Evolutionary conservation across 2,888 invertebrate genomes (phyloP).

Genomic region (Phoronis australis): DNA sequence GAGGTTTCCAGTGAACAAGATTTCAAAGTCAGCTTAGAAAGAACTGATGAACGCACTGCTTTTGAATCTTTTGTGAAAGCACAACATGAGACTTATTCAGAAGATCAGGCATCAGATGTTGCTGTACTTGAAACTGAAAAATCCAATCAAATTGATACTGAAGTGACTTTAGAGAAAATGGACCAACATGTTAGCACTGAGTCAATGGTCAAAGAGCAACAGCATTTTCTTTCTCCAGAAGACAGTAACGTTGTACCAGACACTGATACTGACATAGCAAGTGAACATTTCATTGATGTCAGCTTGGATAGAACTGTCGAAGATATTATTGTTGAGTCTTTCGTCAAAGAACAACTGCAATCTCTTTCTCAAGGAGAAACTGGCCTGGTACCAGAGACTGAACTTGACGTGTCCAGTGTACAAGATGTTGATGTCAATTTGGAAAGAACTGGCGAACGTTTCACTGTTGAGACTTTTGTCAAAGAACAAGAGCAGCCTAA

Average conservation of each 20-base stretch:
- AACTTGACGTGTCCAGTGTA: too few species aligned
- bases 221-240: background rate
- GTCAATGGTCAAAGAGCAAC: background rate
- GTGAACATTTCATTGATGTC: background rate
- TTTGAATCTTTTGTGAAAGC: too few species aligned
- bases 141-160: background rate
- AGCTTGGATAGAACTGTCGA: background rate
- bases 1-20: too few species aligned
- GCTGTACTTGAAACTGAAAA: too few species aligned
- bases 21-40: too few species aligned
- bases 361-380: background rate
- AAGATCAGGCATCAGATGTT: too few species aligned
- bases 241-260: background rate
- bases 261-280: background rate
- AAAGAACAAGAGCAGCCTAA: too few species aligned
- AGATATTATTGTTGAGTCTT: background rate
- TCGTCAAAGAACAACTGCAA: background rate
- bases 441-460: too few species aligned
- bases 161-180: background rate
- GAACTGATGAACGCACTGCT: too few species aligned
- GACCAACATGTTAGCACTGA: background rate
- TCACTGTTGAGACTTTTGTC: too few species aligned
- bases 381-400: background rate
- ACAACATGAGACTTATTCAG: too few species aligned
- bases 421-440: too few species aligned